These are phyloP conservation scores for Tragelaphus oryx DNA, from an alignment of 2,797 vertebrate species.

Conservation along the genomic window DNA sequence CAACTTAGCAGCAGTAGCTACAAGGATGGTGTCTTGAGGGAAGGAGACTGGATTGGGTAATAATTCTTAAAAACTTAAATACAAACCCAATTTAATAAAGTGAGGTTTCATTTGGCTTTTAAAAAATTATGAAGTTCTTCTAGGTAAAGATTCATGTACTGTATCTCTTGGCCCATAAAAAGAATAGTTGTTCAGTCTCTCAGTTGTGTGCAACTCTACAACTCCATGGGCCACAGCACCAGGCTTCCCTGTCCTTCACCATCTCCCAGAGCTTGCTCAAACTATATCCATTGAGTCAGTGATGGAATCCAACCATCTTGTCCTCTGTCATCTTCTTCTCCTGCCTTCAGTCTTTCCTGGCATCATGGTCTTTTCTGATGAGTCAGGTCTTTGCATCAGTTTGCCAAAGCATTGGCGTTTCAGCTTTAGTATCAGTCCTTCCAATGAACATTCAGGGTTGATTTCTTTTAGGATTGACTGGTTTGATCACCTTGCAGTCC, in stretches of 20 bases:
- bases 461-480: not conserved
- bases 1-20: not conserved
- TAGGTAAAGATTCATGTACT: not conserved
- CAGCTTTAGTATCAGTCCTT: not conserved
- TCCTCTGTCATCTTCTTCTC: not conserved
- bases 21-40: not conserved
- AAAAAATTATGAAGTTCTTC: not conserved
- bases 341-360: not conserved
- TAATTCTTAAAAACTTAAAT: constrained; percentile 5
- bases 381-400: not conserved
- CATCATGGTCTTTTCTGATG: not conserved
- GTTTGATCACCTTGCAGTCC: not conserved
- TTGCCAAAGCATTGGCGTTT: not conserved
- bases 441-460: not conserved
- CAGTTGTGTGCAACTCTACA: not conserved
- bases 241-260: not conserved
- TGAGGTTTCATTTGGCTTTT: constrained; percentile 13
- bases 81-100: not conserved
- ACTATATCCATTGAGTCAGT: not conserved
- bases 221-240: not conserved
- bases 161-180: not conserved
- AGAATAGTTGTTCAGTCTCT: not conserved
- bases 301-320: not conserved
- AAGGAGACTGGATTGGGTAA: not conserved
- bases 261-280: not conserved